phyloP scores from a whole-genome alignment of 2,113 vertebrate species.

The Cyphomyrus plagiostoma region DNA sequence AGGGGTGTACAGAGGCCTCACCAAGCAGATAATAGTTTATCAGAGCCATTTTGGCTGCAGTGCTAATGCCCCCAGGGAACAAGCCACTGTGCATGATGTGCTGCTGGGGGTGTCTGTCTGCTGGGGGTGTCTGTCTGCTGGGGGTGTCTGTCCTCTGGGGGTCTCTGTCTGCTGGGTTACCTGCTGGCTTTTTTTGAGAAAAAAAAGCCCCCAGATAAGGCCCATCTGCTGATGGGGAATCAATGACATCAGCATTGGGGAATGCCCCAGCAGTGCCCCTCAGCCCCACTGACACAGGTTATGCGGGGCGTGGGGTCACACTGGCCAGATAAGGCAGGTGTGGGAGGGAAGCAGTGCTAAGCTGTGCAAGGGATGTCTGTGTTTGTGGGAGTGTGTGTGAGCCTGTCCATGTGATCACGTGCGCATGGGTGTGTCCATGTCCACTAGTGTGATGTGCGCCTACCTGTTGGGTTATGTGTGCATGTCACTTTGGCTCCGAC shows the following conservation, averaged over 20 bases:
- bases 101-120: neutral
- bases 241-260: slow-evolving; percentile 14
- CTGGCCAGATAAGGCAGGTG: slow-evolving; percentile 24
- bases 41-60: neutral
- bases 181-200: neutral
- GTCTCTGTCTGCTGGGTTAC: neutral
- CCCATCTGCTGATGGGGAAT: neutral
- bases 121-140: neutral
- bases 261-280: neutral
- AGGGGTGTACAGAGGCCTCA: neutral
- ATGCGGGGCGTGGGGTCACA: neutral
- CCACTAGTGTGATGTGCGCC: neutral
- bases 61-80: neutral
- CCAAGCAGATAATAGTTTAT: neutral
- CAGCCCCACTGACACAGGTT: neutral
- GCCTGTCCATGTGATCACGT: neutral
- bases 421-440: neutral
- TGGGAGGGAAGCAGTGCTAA: neutral
- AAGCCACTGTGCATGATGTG: neutral
- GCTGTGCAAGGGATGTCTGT: neutral
- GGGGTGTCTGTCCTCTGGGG: neutral
- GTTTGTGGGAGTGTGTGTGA: no score
- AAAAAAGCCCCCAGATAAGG: neutral
- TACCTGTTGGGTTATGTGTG: no score
- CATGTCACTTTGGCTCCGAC: neutral